Percentiles rank a stretch among this genome's conserved stretches.
phyloP scores from a whole-genome alignment of 2,113 vertebrate genomes.

The Pristiophorus japonicus region DNA sequence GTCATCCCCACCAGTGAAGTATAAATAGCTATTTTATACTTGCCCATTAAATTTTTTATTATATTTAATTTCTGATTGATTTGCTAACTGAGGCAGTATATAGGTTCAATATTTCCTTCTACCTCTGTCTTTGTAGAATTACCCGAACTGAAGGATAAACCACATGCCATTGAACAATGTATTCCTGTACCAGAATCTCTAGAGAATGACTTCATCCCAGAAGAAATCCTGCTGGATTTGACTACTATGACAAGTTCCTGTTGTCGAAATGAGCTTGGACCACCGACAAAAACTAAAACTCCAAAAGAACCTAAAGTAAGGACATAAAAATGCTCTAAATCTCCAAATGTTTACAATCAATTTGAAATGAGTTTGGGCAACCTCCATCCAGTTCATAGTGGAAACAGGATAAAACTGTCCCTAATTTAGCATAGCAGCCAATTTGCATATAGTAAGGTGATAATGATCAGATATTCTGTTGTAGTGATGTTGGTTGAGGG shows the following conservation, averaged over 20 bases:
- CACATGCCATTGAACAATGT: slow-evolving; percentile 2
- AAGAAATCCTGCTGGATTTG: slow-evolving; percentile 66
- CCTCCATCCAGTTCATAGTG: neutral
- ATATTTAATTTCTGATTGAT: slow-evolving; percentile 4
- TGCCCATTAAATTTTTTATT: neutral
- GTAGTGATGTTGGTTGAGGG: neutral
- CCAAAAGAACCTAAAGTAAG: slow-evolving; percentile 44
- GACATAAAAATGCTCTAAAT: neutral
- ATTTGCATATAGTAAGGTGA: neutral
- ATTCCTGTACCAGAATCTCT: slow-evolving; percentile 44
- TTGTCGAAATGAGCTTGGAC: slow-evolving; percentile 47
- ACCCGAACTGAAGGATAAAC: slow-evolving; percentile 43
- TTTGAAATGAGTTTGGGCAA: neutral
- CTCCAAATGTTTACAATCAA: neutral
- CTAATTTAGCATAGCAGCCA: neutral
- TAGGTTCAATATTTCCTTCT: neutral
- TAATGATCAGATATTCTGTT: neutral
- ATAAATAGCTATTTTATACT: neutral
- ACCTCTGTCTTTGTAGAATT: slow-evolving; percentile 44
- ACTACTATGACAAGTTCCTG: slow-evolving; percentile 50
- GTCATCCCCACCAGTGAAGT: neutral
- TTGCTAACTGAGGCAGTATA: neutral
- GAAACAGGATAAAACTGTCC: neutral
- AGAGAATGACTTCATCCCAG: slow-evolving; percentile 56
- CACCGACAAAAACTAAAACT: slow-evolving; percentile 49